Percentiles rank a stretch among this genome's conserved stretches.
These are phyloP conservation scores for Thunnus thynnus DNA, from an alignment of 2,113 vertebrate genomes.

Conservation along the genomic window DNA sequence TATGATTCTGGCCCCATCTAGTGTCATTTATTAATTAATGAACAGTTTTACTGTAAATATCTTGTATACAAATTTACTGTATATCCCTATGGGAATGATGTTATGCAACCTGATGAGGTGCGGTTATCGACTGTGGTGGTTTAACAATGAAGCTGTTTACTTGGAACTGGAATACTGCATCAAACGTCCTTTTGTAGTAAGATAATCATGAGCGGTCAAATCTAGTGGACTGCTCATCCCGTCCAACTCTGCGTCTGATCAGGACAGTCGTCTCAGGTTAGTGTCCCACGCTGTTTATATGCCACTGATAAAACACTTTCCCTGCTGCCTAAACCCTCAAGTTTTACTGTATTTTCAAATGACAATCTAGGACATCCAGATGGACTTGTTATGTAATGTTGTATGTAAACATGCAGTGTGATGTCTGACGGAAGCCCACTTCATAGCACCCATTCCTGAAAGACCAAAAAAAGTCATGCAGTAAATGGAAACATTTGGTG, in stretches of 20 bases:
- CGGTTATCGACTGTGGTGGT: conserved; percentile 60
- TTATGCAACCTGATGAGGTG: conserved; percentile 72
- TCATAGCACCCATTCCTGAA: conserved; percentile 46
- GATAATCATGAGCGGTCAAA: conserved; percentile 18
- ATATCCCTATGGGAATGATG: conserved; percentile 78
- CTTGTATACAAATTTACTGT: conserved; percentile 69
- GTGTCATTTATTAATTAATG: conserved; percentile 12
- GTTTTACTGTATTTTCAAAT: conserved; percentile 34
- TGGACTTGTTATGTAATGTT: conserved; percentile 29
- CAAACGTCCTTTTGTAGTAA: neutral
- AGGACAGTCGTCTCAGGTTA: conserved; percentile 54
- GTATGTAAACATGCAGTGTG: conserved; percentile 15
- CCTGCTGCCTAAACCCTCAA: conserved; percentile 21
- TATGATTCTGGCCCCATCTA: neutral
- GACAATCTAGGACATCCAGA: conserved; percentile 73
- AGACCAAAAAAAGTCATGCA: conserved; percentile 43
- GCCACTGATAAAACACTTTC: conserved; percentile 20
- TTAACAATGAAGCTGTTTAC: conserved; percentile 34
- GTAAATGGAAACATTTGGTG: conserved; percentile 41
- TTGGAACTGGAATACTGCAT: conserved; percentile 29
- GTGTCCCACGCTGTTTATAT: conserved; percentile 5
- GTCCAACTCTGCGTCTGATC: conserved; percentile 7
- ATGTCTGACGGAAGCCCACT: conserved; percentile 15
- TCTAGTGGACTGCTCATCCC: neutral
- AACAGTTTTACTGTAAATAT: conserved; percentile 67